A percentile compares a stretch with the other conserved stretches of the same genome.
Evolutionary conservation across 2,113 vertebrate species (phyloP).

Genomic region (Coregonus clupeaformis): DNA sequence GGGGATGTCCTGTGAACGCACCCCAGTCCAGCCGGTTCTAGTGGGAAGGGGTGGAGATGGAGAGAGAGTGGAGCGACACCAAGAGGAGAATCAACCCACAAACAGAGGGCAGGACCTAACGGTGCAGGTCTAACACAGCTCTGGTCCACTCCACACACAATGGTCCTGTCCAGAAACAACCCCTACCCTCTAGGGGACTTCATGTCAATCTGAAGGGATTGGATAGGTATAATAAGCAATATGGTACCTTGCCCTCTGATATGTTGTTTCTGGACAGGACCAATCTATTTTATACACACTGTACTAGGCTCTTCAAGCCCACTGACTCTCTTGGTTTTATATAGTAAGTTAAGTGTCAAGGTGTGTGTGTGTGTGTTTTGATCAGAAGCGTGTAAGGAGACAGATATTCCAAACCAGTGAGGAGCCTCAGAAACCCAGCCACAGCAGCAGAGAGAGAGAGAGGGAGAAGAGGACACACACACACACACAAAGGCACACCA

Average conservation of each 20-base stretch:
- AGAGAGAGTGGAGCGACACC: background rate
- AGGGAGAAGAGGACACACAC: background rate
- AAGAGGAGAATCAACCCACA: background rate
- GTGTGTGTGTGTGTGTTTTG: constrained; percentile 4
- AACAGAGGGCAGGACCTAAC: no score
- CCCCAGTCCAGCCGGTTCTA: background rate
- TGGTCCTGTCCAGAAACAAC: background rate
- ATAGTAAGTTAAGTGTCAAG: no score
- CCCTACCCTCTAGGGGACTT: background rate
- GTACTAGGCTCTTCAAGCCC: no score
- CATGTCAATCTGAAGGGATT: no score
- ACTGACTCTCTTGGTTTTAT: no score
- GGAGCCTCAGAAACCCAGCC: background rate
- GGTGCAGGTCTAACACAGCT: no score
- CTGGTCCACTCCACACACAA: background rate
- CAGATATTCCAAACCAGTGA: constrained; percentile 21
- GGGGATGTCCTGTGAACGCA: background rate
- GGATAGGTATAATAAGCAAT: no score
- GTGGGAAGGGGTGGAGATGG: background rate
- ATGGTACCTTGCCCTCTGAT: no score
- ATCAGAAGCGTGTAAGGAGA: constrained; percentile 27
- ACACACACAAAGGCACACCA: background rate
- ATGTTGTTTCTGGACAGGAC: no score
- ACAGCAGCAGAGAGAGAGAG: background rate
- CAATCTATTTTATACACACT: no score